Evolutionary conservation across 2,113 vertebrate genomes (phyloP), one percentile per base, ranked within the genome.

Genomic region (Scalopus aquaticus): DNA sequence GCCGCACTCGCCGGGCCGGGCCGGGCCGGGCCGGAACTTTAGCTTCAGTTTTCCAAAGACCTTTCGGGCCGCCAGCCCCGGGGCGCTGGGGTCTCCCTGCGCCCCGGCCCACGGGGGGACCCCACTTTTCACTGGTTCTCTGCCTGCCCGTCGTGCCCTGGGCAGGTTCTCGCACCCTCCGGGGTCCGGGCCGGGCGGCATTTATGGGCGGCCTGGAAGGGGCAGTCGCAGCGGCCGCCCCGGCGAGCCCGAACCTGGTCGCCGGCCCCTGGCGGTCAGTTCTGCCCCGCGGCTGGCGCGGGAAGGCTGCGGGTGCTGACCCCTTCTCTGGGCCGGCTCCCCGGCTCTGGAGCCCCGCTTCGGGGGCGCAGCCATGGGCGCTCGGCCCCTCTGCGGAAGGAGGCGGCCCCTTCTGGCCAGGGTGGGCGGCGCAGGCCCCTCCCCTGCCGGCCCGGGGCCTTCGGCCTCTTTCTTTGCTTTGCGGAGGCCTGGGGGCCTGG

Each of bases 41-140:
- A 49, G 46, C 91, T 93, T 81, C 37, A 32, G 60, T 89, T 95
- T 91, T 93, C 95, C 93, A 96, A 95, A 97, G 96, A 95, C 94
- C 95, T 96, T 91, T 56, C 0, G 20, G 94, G 64, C 64, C 28
- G 70, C 78, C 4, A 9, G 54, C 37, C 2, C 19, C 17, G 35
- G 15, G 35, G n/a, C 17, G 17, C 6, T 5, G 69, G 69, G 37
- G 37, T 24, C 24, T 35, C 69, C 67, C 37, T 22, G 22, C 13
- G 8, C 32, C 12, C 13, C 64, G 1, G 9, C 60, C 62, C 10
- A 44, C 44, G 8, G 46, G 46, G 46, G 46, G 46, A 49, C 46
- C 46, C 7, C 10, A 10, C 46, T 12, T 49, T 49, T 49, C 46
- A 49, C 46, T 49, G 46, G 44, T 49, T 49, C 46, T 12, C 46